These are phyloP conservation scores for Gallinago undulata DNA, from an alignment of 2,113 vertebrate species.

Conservation along the genomic window DNA sequence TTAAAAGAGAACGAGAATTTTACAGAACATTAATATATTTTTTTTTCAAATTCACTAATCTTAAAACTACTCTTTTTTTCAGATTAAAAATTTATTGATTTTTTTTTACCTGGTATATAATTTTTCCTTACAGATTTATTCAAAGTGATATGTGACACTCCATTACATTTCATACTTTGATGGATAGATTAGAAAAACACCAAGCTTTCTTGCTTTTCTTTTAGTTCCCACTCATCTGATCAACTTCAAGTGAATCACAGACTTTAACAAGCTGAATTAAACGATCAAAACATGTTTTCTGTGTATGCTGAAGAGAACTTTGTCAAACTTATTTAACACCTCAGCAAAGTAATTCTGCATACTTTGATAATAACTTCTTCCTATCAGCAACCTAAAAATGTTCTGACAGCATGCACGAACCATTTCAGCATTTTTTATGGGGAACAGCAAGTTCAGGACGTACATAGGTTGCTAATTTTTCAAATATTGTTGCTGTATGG, in stretches of 20 bases:
- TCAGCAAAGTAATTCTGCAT: neutral
- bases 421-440: neutral
- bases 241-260: neutral
- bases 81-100: neutral
- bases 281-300: neutral
- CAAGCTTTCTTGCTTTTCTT: neutral
- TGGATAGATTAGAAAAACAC: neutral
- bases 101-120: neutral
- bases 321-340: neutral
- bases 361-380: neutral
- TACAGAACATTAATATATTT: neutral
- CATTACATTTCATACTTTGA: neutral
- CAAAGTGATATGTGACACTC: neutral
- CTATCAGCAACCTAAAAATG: neutral
- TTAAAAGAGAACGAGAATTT: neutral
- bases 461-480: neutral
- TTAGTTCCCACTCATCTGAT: neutral
- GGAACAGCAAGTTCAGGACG: neutral
- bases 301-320: neutral
- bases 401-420: neutral
- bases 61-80: neutral
- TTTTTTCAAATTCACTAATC: neutral
- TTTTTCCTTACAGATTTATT: neutral
- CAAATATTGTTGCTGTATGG: neutral
- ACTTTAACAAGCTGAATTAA: neutral